Conservation (phyloP, 1,140 invertebrate genomes). For the Ditylenchus dipsaci region DNA sequence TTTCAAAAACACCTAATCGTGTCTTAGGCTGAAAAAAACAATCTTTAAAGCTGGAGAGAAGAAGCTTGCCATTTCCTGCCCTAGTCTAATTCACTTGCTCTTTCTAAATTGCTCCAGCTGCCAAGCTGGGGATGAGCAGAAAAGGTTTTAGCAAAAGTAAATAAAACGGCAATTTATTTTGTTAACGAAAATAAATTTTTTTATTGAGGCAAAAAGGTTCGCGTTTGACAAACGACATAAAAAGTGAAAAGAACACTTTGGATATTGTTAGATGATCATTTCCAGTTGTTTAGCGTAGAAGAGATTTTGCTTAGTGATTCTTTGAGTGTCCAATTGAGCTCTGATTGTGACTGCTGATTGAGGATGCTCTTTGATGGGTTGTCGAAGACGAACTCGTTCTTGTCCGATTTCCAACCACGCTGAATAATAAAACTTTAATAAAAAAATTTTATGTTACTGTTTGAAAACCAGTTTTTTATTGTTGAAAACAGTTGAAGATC, state of each 20-base stretch:
- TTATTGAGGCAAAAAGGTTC: neutral
- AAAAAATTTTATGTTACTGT: no score
- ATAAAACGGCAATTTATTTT: neutral
- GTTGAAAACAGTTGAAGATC: no score
- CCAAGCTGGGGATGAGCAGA: neutral
- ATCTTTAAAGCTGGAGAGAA: neutral
- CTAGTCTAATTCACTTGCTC: neutral
- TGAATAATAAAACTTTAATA: neutral
- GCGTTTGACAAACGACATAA: no score
- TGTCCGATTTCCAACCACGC: conserved; percentile 71
- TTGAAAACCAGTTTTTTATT: no score
- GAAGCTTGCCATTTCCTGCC: neutral
- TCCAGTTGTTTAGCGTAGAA: conserved; percentile 96
- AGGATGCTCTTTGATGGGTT: conserved; percentile 57
- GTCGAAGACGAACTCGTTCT: conserved; percentile 71
- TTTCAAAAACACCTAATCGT: neutral
- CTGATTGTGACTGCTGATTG: conserved; percentile 63
- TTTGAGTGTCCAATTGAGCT: conserved; percentile 76
- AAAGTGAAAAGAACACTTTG: neutral
- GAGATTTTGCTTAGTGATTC: conserved; percentile 84
- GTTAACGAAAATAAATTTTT: neutral
- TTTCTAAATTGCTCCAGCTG: neutral
- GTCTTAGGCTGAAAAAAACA: neutral
- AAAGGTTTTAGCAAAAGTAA: neutral
- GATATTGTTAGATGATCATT: conserved; percentile 82